A percentile compares a stretch with the other conserved stretches of the same genome.
These are phyloP conservation scores for Leuctra nigra DNA, from an alignment of 2,888 invertebrate species.

Conservation along the genomic window DNA sequence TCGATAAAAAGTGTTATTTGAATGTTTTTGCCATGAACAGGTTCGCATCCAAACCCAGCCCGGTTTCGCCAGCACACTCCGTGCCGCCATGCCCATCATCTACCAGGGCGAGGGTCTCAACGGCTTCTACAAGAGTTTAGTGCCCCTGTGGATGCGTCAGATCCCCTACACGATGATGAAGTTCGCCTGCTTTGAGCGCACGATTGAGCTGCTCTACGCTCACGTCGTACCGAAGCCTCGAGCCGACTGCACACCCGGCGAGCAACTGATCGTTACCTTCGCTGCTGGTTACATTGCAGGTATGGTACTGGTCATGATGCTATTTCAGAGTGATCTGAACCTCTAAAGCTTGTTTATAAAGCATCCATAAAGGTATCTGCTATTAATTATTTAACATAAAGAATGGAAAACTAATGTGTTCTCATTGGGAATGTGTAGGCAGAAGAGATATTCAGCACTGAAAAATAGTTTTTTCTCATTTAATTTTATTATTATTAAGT, in stretches of 20 bases:
- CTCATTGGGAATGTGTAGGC: too few relatives aligned
- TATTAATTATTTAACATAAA: too few relatives aligned
- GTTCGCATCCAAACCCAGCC: constrained; percentile 94
- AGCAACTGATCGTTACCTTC: constrained; percentile 93
- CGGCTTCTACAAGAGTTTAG: constrained; percentile 94
- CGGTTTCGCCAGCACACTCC: constrained; percentile 80
- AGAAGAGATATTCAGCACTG: too few relatives aligned
- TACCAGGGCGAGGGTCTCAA: constrained; percentile 76
- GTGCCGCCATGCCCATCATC: constrained; percentile 91
- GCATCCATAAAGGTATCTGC: too few relatives aligned
- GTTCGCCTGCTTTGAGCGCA: constrained; percentile 97
- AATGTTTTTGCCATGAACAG: constrained; percentile 39
- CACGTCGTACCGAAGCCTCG: constrained; percentile 93
- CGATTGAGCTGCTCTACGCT: constrained; percentile 86
- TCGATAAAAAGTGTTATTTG: too few relatives aligned
- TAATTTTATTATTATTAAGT: too few relatives aligned
- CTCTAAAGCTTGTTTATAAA: too few relatives aligned
- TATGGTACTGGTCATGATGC: too few relatives aligned
- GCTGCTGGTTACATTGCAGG: constrained; percentile 91
- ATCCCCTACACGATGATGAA: constrained; percentile 99
- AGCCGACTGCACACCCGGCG: constrained; percentile 79
- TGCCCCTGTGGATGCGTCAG: constrained; percentile 94
- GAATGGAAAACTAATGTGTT: too few relatives aligned
- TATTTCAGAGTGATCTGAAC: too few relatives aligned
- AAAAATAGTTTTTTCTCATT: too few relatives aligned